Evolutionary conservation across 2,888 invertebrate genomes (phyloP), one percentile per base, ranked within the genome.

Genomic region (Lapara coniferarum): DNA sequence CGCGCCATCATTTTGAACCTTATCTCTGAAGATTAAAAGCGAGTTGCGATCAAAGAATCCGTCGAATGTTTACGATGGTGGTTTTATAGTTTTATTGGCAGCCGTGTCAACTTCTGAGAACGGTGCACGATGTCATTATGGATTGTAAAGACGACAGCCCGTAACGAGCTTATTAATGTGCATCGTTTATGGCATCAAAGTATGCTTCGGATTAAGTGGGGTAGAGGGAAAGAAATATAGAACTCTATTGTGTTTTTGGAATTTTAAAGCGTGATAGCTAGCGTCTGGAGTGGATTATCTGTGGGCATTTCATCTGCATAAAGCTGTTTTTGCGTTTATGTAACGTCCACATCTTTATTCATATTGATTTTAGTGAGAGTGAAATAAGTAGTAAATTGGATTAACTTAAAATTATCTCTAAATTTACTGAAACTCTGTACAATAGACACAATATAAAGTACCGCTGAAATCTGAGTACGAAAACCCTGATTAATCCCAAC

Each of bases 41-140:
- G n/a, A 58, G 19, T 51, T 19, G 19, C n/a, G 25, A 14, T 70
- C 73, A 71, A 77, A 82, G 82, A 83, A 81, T 82, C 81, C 78
- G 79, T 79, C 78, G 75, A 76, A 81, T 81, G 79, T 90, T 91
- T 91, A 91, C 81, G 84, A 82, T 81, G 79, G 83, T 86, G 84
- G 86, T 88, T 92, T 91, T 92, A 92, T 88, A 81, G 83, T 85
- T 92, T 91, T 91, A 92, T 91, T 84, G 85, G 80, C 77, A 83
- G 81, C 81, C 78, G 78, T 91, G 92, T 91, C 91, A 90, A 90
- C 92, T 92, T 92, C 92, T 88, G 84, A 86, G 92, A 92, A 92
- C 76, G 75, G 77, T 72, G 77, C 79, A 80, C 77, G 82, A 82
- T 89, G 90, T 91, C 89, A 92, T 92, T 92, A 92, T 80, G 78